A percentile compares a stretch with the other conserved stretches of the same genome.
Conservation (phyloP, 2,797 vertebrate genomes). For the Sebastolobus alascanus region DNA sequence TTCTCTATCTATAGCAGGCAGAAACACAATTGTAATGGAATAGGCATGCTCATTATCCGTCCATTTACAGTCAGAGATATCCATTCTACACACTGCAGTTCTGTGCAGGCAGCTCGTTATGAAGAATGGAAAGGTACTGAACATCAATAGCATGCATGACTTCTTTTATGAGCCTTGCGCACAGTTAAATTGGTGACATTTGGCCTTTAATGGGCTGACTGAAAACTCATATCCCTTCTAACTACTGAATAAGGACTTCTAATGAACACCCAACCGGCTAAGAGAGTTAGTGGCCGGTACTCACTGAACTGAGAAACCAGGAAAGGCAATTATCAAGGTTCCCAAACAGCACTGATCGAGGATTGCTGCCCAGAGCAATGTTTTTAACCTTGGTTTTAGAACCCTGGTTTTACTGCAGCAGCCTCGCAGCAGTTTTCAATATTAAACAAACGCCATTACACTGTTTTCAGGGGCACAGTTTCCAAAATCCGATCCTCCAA, state of each 20-base stretch:
- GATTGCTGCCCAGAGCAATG: constrained; percentile 70
- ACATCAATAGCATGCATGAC: constrained; percentile 82
- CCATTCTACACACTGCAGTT: constrained; percentile 55
- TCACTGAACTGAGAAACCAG: constrained; percentile 80
- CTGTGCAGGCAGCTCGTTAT: constrained; percentile 71
- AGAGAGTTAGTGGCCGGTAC: constrained; percentile 77
- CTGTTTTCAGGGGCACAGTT: constrained; percentile 35
- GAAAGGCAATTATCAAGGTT: constrained; percentile 82
- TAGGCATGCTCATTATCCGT: constrained; percentile 60
- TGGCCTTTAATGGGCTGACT: constrained; percentile 84
- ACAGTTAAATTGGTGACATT: constrained; percentile 83
- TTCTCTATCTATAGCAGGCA: constrained; percentile 40
- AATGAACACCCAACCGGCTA: constrained; percentile 81
- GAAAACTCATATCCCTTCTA: constrained; percentile 82
- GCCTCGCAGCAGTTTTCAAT: constrained; percentile 53
- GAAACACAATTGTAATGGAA: constrained; percentile 52
- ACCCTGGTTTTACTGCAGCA: constrained; percentile 51
- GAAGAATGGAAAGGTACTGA: constrained; percentile 78
- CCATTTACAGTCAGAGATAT: constrained; percentile 62
- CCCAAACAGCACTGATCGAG: constrained; percentile 72
- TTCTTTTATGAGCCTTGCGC: constrained; percentile 82
- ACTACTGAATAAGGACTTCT: constrained; percentile 84
- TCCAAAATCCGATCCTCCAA: constrained; percentile 13
- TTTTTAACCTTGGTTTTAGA: constrained; percentile 76
- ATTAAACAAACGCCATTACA: constrained; percentile 59